Percentiles rank a stretch among this genome's conserved stretches.
These are phyloP conservation scores for Drosophila formosana DNA, from an alignment of 2,888 invertebrate species.

Conservation along the genomic window DNA sequence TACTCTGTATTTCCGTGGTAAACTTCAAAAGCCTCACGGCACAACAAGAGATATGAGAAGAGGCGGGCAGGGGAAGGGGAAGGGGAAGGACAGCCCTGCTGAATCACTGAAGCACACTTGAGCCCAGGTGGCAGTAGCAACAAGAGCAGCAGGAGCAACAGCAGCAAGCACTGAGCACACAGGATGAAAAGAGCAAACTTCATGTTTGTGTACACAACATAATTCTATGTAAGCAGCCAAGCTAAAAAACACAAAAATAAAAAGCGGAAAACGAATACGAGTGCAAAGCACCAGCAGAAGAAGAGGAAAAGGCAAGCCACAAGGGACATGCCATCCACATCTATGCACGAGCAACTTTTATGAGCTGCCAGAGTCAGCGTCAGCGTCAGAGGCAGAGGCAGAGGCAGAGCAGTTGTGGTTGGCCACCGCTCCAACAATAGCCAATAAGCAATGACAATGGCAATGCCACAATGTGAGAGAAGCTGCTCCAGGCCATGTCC, in stretches of 20 bases:
- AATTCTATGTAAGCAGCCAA: constrained; percentile 67
- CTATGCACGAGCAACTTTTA: constrained; percentile 61
- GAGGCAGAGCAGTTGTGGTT: constrained; percentile 4
- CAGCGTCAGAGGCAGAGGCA: not conserved
- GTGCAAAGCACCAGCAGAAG: not conserved
- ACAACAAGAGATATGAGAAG: constrained; percentile 9
- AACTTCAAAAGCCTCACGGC: constrained; percentile 46
- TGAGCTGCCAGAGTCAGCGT: constrained; percentile 15
- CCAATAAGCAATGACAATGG: constrained; percentile 63
- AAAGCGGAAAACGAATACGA: constrained; percentile 1
- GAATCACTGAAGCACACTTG: constrained; percentile 41
- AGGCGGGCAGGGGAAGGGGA: not conserved
- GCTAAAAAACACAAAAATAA: constrained; percentile 28
- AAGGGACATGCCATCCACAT: constrained; percentile 35
- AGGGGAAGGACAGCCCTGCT: not conserved
- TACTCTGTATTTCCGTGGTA: constrained; percentile 13
- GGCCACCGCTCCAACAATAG: constrained; percentile 47
- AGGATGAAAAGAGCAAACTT: constrained; percentile 48
- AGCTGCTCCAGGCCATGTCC: constrained; percentile 18
- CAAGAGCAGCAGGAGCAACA: constrained; percentile 5
- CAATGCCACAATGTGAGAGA: constrained; percentile 49
- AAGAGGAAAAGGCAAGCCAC: constrained; percentile 36
- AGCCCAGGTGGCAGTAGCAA: constrained; percentile 19
- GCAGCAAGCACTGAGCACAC: constrained; percentile 1
- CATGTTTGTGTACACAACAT: constrained; percentile 57